Percentiles rank a stretch among this genome's conserved stretches.
Evolutionary conservation across 1,140 invertebrate species (phyloP).

Genomic region (Platyscapa corneri): DNA sequence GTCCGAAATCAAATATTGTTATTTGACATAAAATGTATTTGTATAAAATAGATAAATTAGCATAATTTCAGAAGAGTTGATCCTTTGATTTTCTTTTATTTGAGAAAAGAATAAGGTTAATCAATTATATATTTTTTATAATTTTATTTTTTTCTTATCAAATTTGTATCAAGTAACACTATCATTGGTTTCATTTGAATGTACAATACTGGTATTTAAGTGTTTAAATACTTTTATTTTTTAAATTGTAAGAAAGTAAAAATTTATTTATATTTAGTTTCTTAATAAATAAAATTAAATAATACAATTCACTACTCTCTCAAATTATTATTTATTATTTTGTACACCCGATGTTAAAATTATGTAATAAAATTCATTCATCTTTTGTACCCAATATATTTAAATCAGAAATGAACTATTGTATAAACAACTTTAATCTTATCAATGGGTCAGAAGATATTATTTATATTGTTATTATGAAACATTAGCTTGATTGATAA

Average conservation of each 20-base stretch:
- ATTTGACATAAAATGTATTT: not conserved
- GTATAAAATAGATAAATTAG: not conserved
- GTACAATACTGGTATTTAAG: not conserved
- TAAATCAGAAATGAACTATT: not conserved
- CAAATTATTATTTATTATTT: too few species aligned
- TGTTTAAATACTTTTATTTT: not conserved
- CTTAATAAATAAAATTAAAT: not conserved
- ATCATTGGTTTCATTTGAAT: not conserved
- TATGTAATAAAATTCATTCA: not conserved
- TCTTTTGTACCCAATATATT: constrained; percentile 11
- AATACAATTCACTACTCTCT: not conserved
- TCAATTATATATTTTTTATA: not conserved
- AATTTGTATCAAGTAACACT: not conserved
- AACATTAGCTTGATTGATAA: constrained; percentile 52
- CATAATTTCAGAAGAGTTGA: not conserved
- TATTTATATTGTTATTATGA: constrained; percentile 50
- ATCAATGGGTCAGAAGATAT: constrained; percentile 64
- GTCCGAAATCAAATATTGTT: not conserved
- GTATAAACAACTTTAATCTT: constrained; percentile 52
- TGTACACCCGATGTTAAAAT: not conserved
- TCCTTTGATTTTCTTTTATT: not conserved
- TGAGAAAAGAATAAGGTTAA: not conserved
- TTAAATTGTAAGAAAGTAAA: not conserved
- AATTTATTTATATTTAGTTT: not conserved
- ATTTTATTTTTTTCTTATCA: not conserved